Evolutionary conservation across 2,888 invertebrate species (phyloP), one percentile per base, ranked within the genome.

Genomic region (Nycteola revayana): DNA sequence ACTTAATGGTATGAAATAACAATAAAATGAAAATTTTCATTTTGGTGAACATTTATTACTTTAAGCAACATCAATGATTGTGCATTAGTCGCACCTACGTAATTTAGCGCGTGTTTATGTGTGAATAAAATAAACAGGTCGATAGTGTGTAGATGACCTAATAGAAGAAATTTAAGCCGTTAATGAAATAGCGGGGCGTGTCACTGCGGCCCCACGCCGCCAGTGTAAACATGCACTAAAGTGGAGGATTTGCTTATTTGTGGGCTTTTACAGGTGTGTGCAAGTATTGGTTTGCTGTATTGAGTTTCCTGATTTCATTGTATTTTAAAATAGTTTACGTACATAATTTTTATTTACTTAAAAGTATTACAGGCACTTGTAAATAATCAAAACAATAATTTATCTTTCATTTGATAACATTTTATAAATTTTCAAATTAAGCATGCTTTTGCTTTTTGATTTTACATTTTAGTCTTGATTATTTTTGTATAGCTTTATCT

Each of bases 101-200:
- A 21, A 7, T 7, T 7, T n/a, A 21, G 21, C 21, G 4, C 7
- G 22, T 25, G 37, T 32, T 30, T 25, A 11, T 25, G 7, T 24
- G 9, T 7, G 20, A 33, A 31, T 32, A 33, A 32, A 40, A 34
- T 28, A 45, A 44, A 48, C 27, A 7, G 25, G 17, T 51, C 41
- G 18, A 40, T 35, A 30, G 8, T 28, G 24, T 29, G 35, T 36
- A 32, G 30, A 47, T 47, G 33, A 45, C 32, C 30, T 58, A 51
- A 65, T 59, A 53, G 47, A 52, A 38, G 68, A 60, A 59, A 64
- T 57, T 50, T 42, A 51, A 67, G 53, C 52, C 46, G 51, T 44
- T 65, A 61, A 63, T 66, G 58, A 60, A 66, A 60, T 57, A 49
- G 59, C 24, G 9, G 42, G 62, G 66, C 10, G 60, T 46, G 59